These are phyloP conservation scores for Taxidea taxus DNA, from an alignment of 2,113 vertebrate species.

Conservation along the genomic window DNA sequence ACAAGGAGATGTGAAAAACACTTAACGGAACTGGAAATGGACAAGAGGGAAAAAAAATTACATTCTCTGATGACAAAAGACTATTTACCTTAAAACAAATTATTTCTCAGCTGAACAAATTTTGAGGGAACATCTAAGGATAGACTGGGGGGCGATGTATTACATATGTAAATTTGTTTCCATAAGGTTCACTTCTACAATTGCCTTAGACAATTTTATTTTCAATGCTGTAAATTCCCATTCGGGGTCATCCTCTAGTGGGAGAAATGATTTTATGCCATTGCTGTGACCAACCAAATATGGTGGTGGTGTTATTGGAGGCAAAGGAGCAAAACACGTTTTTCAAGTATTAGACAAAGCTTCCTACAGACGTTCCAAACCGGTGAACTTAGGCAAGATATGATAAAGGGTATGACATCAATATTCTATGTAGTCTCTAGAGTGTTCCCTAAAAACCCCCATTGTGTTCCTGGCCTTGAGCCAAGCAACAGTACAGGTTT, in stretches of 20 bases:
- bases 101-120: background rate
- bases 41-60: background rate
- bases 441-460: background rate
- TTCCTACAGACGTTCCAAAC: background rate
- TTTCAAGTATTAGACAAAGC: slow-evolving; percentile 37
- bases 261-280: slow-evolving; percentile 16
- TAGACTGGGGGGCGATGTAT: background rate
- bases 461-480: background rate
- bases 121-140: slow-evolving; percentile 35
- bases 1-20: background rate
- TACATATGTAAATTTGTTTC: slow-evolving; percentile 32
- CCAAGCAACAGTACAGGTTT: background rate
- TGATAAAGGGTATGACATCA: background rate
- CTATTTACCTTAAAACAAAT: slow-evolving; percentile 22
- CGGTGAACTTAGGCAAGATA: background rate
- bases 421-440: background rate
- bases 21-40: background rate
- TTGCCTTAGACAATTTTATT: slow-evolving; percentile 40
- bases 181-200: background rate
- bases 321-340: background rate
- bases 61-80: background rate
- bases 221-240: slow-evolving; percentile 25
- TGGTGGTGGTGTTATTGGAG: background rate
- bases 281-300: background rate
- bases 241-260: background rate